A percentile compares a stretch with the other conserved stretches of the same genome.
Evolutionary conservation across 2,113 vertebrate species (phyloP).

Genomic region (Cyprinus carpio): DNA sequence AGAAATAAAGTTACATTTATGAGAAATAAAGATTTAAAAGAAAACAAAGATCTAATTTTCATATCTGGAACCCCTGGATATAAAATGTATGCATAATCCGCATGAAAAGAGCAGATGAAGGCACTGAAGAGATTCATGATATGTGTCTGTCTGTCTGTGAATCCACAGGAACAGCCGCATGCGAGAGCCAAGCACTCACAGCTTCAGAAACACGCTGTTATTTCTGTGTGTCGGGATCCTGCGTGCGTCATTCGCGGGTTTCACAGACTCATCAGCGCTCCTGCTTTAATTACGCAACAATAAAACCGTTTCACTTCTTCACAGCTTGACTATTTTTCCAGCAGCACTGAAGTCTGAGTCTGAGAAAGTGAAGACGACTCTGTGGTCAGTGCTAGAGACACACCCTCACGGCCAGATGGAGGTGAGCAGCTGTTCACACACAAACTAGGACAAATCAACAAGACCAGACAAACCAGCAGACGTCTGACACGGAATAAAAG

Average conservation of each 20-base stretch:
- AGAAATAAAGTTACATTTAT: too few species aligned
- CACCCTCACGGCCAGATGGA: too few species aligned
- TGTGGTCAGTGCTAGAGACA: too few species aligned
- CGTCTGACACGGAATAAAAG: too few species aligned
- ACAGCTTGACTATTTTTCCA: neutral
- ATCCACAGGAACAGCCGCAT: too few species aligned
- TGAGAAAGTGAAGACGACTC: too few species aligned
- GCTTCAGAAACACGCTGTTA: neutral
- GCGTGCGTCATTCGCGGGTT: constrained; percentile 4
- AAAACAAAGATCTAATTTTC: too few species aligned
- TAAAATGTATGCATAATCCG: neutral
- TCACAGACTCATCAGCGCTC: neutral
- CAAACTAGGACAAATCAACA: too few species aligned
- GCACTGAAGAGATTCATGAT: neutral
- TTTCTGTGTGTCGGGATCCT: neutral
- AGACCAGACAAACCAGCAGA: too few species aligned
- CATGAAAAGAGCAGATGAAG: neutral
- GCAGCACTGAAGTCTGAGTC: neutral
- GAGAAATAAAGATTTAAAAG: too few species aligned
- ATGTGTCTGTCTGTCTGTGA: neutral
- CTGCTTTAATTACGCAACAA: neutral
- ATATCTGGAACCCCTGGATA: too few species aligned
- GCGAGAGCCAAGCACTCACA: neutral
- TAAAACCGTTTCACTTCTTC: neutral
- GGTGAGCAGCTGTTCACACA: too few species aligned